Evolutionary conservation across 2,888 invertebrate species (phyloP).

Genomic region (Dynastes hyllus): DNA sequence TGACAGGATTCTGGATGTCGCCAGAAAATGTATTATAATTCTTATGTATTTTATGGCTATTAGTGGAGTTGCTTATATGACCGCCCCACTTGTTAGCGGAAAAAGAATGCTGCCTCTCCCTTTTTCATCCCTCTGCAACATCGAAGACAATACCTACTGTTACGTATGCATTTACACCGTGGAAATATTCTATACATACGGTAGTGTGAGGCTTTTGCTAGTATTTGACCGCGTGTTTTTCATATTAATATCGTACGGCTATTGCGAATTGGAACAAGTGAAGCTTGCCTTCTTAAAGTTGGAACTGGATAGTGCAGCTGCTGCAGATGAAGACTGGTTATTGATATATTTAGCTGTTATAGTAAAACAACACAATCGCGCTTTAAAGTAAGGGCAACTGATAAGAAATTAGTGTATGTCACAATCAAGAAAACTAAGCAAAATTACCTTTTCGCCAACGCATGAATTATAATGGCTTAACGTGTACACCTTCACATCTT

Average conservation of each 20-base stretch:
- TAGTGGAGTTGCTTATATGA: neutral
- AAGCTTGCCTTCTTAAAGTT: conserved; percentile 12
- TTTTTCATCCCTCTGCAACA: neutral
- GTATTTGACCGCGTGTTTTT: conserved; percentile 14
- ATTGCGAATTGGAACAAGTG: conserved; percentile 30
- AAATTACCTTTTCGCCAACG: too few relatives aligned
- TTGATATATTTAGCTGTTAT: neutral
- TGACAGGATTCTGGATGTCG: neutral
- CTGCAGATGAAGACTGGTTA: neutral
- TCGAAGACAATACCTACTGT: neutral
- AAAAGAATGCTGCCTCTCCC: neutral
- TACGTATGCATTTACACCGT: neutral
- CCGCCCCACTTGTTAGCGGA: neutral
- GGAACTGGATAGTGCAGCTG: neutral
- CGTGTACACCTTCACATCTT: neutral
- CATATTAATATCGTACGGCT: neutral
- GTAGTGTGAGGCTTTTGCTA: neutral
- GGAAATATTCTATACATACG: neutral
- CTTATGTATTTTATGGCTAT: neutral
- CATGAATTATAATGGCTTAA: neutral
- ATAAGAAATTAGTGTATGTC: too few relatives aligned
- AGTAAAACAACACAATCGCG: conserved; percentile 11
- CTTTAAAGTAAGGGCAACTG: conserved; percentile 8
- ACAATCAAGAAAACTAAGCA: too few relatives aligned
- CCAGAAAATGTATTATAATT: neutral